Base-by-base conservation (phyloP, 2,888 invertebrate genomes). In the Sipunculus nudus region DNA sequence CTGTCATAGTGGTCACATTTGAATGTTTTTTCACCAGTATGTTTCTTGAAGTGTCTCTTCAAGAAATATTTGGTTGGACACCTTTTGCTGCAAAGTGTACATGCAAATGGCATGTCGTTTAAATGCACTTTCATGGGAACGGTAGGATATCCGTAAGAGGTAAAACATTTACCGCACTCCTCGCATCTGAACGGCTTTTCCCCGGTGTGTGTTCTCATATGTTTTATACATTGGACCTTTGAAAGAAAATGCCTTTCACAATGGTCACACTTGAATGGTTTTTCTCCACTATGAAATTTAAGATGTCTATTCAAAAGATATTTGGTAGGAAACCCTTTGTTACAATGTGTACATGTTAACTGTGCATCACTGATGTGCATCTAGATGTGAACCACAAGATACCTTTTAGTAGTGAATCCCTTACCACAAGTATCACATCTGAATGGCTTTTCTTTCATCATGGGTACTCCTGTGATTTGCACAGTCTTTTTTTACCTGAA, bases 371-470 rank as follows among this genome's bases (percentile, higher is more conserved):
- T n/a, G n/a, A n/a, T n/a, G n/a, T n/a, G n/a, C n/a, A n/a, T n/a
- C n/a, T 35, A 13, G 10, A 35, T 35, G 35, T 35, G 35, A 13
- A 13, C 13, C n/a, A n/a, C n/a, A n/a, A n/a, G n/a, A 26, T 41
- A 32, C 2, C 29, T 32, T 3, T 31, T n/a, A n/a, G 26, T 16
- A 4, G 43, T 50, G 52, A 40, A 58, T 23, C 58, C 35, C 23
- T 58, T 58, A 8, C 52, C 58, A 43, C 58, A 58, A 16, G 31
- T n/a, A n/a, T 35, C 32, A 43, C 58, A 58, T 13, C 19, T 25
- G 25, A 50, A 43, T 6, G 58, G 58, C 29, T 50, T 57, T n/a
- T 29, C 49, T 49, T 19, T 49, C 57, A 3, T 48, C 49, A 25
- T 57, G 57, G 3, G 57, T 50, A 28, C 19, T 41, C 13, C 40